Base-by-base conservation (phyloP, 2,888 invertebrate genomes). In the Julus scandinavius region DNA sequence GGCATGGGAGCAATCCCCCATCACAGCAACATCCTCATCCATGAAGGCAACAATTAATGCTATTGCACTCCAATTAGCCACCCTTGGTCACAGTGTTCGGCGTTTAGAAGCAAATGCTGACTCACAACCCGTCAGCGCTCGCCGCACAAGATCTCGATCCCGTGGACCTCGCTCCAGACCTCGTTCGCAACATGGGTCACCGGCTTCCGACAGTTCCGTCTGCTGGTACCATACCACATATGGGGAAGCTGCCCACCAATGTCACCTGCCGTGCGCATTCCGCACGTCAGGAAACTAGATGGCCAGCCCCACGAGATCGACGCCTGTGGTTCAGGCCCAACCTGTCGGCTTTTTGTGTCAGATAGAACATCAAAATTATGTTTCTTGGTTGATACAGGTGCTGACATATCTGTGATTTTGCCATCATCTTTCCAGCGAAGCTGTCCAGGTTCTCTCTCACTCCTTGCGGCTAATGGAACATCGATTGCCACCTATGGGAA, bases 371-470 rank as follows among this genome's bases (percentile, higher is more conserved):
- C 29, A 29, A 29, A 29, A 1, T 45, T 49, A 41, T 11, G 17
- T 17, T 87, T 54, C 13, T 15, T 87, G 1, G 29, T 87, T n/a
- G 58, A 87, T 54, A 45, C 45, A 15, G 50, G 86, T 5, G 86
- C 86, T 4, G 86, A 54, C 20, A 4, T 86, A 0, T 45, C 45
- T 5, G 41, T 86, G 2, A 6, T 86, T 40, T 2, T 2, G 13
- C 29, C 11, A 7, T 9, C 45, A 13, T 13, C 2, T 6, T 7
- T 3, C 7, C n/a, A 40, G 40, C 86, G 2, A 13, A 11, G 0
- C 9, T 17, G 15, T 15, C 80, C 17, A 29, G 15, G 17, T 11
- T 20, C 20, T 2, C 9, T 11, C 17, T 29, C 20, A 6, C 20
- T 45, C 0, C 20, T 7, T 13, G 86, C 13, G 0, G 86, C 86